A percentile compares a stretch with the other conserved stretches of the same genome.
These are phyloP conservation scores for Neostethus bicornis DNA, from an alignment of 2,797 vertebrate genomes.

Conservation along the genomic window DNA sequence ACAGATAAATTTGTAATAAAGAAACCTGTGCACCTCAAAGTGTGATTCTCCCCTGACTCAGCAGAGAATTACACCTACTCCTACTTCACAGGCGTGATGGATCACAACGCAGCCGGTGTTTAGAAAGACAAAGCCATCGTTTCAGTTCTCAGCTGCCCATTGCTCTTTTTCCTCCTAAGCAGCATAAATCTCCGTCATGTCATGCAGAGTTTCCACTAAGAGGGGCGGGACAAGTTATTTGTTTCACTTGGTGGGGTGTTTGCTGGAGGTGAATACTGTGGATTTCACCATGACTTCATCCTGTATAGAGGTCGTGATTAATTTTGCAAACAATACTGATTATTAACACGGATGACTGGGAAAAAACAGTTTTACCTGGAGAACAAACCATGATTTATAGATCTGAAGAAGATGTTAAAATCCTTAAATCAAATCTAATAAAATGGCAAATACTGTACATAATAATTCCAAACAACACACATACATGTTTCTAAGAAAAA, in stretches of 20 bases:
- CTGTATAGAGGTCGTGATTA: conserved; percentile 19
- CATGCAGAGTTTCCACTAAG: conserved; percentile 43
- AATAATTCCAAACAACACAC: conserved; percentile 8
- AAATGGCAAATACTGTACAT: too few species aligned
- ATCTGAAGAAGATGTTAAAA: too few species aligned
- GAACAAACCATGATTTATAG: too few species aligned
- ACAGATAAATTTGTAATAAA: neutral
- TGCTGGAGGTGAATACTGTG: conserved; percentile 30
- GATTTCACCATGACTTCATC: conserved; percentile 37
- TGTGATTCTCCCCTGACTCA: conserved; percentile 1
- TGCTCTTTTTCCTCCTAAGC: conserved; percentile 31
- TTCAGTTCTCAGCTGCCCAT: conserved; percentile 55
- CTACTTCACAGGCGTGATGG: conserved; percentile 43
- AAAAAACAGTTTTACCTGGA: too few species aligned
- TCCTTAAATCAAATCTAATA: too few species aligned
- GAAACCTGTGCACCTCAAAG: neutral
- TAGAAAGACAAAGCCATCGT: conserved; percentile 62
- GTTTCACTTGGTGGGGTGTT: conserved; percentile 50
- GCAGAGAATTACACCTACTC: conserved; percentile 10
- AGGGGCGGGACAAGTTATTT: conserved; percentile 49
- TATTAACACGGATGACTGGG: too few species aligned
- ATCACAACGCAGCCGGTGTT: conserved; percentile 51
- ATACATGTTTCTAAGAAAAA: conserved; percentile 23
- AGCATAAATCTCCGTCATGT: conserved; percentile 65
- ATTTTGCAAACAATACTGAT: conserved; percentile 6